phyloP scores from a whole-genome alignment of 2,888 invertebrate genomes.

The Griposia aprilina region DNA sequence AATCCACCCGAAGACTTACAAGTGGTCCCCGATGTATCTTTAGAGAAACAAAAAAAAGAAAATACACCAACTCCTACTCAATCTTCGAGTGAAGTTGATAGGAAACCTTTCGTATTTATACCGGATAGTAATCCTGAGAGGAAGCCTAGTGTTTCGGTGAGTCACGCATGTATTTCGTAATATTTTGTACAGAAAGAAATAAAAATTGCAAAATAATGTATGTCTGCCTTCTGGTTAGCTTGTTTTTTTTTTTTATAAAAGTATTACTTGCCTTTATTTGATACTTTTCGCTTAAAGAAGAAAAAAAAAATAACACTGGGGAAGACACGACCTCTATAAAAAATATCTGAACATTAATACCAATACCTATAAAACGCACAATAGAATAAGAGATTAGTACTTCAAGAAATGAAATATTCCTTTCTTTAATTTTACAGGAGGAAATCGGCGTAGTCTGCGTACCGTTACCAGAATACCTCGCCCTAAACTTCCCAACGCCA shows the following conservation, averaged over 20 bases:
- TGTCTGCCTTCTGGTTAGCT: too few relatives aligned
- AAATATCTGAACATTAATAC: neutral
- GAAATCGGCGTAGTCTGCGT: conserved; percentile 87
- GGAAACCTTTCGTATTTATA: conserved; percentile 76
- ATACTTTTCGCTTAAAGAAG: neutral
- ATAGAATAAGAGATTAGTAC: neutral
- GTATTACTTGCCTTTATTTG: too few relatives aligned
- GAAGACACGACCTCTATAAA: neutral
- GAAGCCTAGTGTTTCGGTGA: conserved; percentile 78
- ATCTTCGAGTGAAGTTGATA: conserved; percentile 75
- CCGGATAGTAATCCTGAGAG: conserved; percentile 76
- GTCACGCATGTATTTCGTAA: conserved; percentile 53
- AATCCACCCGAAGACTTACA: conserved; percentile 88
- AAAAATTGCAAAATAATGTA: neutral
- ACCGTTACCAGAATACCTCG: conserved; percentile 84
- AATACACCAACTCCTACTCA: conserved; percentile 63
- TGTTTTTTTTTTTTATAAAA: too few relatives aligned
- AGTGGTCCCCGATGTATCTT: conserved; percentile 90
- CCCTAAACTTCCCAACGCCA: conserved; percentile 80
- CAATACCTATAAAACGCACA: neutral
- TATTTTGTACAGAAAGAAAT: neutral
- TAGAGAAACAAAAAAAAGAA: conserved; percentile 80
- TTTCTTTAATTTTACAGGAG: conserved; percentile 78
- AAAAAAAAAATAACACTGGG: neutral
- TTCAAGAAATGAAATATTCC: neutral